These are phyloP conservation scores for Chymomyza procnemis DNA, from an alignment of 2,888 invertebrate species.

Conservation along the genomic window DNA sequence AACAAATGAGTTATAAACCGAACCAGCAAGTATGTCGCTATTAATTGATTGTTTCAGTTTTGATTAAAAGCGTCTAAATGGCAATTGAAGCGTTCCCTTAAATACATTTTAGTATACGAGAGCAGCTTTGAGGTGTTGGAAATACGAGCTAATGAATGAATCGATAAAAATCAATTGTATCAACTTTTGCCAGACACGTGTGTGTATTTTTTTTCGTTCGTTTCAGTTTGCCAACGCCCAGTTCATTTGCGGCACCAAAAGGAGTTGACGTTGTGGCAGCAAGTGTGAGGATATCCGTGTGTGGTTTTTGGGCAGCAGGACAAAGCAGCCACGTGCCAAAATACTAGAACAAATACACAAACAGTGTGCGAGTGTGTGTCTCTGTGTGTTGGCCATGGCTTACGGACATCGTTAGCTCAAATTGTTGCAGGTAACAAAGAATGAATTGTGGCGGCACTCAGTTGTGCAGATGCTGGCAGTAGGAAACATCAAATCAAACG, in stretches of 20 bases:
- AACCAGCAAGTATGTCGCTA: too few species aligned
- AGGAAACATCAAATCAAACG: slow-evolving; percentile 17
- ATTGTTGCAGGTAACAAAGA: slow-evolving; percentile 50
- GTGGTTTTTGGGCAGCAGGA: slow-evolving; percentile 22
- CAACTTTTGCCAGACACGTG: slow-evolving; percentile 21
- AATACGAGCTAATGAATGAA: slow-evolving; percentile 1
- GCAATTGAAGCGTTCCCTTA: too few species aligned
- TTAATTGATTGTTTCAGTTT: too few species aligned
- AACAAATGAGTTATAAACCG: too few species aligned
- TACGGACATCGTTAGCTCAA: slow-evolving; percentile 67
- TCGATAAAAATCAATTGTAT: slow-evolving; percentile 33
- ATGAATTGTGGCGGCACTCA: not conserved
- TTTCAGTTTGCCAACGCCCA: not conserved
- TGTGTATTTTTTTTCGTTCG: not conserved
- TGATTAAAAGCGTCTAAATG: too few species aligned
- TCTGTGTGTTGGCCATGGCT: slow-evolving; percentile 34
- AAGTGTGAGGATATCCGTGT: not conserved
- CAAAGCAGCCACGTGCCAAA: slow-evolving; percentile 27
- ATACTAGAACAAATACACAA: slow-evolving; percentile 21
- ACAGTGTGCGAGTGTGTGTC: not conserved
- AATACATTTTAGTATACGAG: not conserved
- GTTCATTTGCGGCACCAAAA: not conserved
- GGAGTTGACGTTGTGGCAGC: not conserved
- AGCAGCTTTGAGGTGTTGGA: not conserved
- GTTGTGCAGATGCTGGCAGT: slow-evolving; percentile 16